Base-by-base conservation (phyloP, 2,797 vertebrate species). In the Natrix natrix region DNA sequence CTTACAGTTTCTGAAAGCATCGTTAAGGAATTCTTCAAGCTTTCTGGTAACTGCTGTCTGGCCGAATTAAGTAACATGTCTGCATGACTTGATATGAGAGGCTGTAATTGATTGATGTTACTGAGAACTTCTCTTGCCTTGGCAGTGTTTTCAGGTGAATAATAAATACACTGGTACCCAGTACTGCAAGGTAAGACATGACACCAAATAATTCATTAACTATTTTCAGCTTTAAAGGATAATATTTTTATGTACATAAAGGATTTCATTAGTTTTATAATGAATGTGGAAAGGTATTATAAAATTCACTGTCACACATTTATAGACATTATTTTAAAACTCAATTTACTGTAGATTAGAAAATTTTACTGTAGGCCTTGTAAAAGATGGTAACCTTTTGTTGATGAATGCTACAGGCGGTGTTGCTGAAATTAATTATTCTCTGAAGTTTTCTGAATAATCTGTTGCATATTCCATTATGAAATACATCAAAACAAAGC, bases 121-220 rank as follows among this genome's bases (percentile, higher is more conserved):
- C 98, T 98, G 96, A 99, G 98, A 93, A 99, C 98, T 98, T 99
- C 99, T 96, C 99, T 99, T 95, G 99, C 99, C 97, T 99, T 99
- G 93, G 99, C 98, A 94, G 98, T 99, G 97, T 99, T 99, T 98
- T 99, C 99, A 90, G 99, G 99, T 96, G 99, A 99, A 97, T 99
- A 99, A 98, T 99, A 99, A 98, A 99, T 99, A 97, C 98, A 99
- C 97, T 99, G 99, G 98, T 99, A 99, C 37, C 98, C 98, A 69
- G 99, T 99, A 97, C 99, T 99, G 98, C 97, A 98, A 97, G 97
- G 98, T 60, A 60, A 97, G n/a, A 97, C 92, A 96, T 91, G 86
- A 94, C 7, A 90, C 13, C 92, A 89, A 43, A 61, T 24, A 63
- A 78, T 89, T 95, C 97, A 74, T 63, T 48, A 90, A 94, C 61